Evolutionary conservation across 2,888 invertebrate genomes (phyloP).

Genomic region (Exocentrus adspersus): DNA sequence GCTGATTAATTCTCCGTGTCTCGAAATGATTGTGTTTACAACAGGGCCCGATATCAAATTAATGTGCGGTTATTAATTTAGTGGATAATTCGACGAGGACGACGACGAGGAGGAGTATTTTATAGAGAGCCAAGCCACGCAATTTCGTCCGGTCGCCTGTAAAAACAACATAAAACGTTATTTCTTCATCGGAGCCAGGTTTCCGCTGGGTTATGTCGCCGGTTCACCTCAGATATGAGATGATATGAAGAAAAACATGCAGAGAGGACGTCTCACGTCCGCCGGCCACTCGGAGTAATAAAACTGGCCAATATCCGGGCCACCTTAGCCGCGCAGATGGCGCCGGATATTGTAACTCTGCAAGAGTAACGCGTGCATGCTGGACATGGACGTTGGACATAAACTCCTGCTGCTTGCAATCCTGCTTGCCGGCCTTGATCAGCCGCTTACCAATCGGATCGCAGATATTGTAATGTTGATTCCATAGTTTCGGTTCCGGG

Average conservation of each 20-base stretch:
- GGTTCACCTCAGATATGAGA: conserved; percentile 57
- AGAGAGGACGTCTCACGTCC: conserved; percentile 58
- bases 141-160: conserved; percentile 59
- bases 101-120: neutral
- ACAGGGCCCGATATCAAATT: conserved; percentile 52
- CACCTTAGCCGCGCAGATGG: conserved; percentile 53
- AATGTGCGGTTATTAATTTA: conserved; percentile 56
- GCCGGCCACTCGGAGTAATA: conserved; percentile 62
- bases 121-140: conserved; percentile 50
- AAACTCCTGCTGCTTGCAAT: conserved; percentile 45
- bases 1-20: neutral
- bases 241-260: conserved; percentile 49
- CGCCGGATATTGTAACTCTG: conserved; percentile 58
- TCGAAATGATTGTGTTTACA: conserved; percentile 26
- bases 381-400: no score
- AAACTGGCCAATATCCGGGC: conserved; percentile 65
- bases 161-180: conserved; percentile 63
- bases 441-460: conserved; percentile 36
- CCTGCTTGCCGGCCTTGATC: conserved; percentile 44
- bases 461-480: conserved; percentile 26
- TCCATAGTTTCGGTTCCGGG: neutral
- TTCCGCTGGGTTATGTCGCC: conserved; percentile 57
- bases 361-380: conserved; percentile 52
- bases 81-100: conserved; percentile 55
- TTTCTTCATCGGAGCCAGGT: conserved; percentile 63